Percentiles rank a stretch among this genome's conserved stretches.
Evolutionary conservation across 2,888 invertebrate genomes (phyloP).

Genomic region (Heliconius ethilla): DNA sequence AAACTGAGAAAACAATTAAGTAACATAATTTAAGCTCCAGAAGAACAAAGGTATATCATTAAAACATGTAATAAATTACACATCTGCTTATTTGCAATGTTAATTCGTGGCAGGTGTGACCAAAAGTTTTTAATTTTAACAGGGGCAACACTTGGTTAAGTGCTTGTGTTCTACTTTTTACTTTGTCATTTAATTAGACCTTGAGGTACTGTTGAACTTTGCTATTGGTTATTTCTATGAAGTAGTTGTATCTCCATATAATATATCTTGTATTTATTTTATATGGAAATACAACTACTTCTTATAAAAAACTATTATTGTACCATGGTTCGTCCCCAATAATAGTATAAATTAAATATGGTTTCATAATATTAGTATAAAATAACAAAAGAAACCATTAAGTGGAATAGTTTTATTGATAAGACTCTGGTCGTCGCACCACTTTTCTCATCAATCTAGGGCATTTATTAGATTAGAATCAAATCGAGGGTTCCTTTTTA

Average conservation of each 20-base stretch:
- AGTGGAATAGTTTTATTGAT: background rate
- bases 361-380: no score
- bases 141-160: background rate
- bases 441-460: background rate
- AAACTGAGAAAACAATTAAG: background rate
- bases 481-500: background rate
- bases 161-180: conserved; percentile 7
- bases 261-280: no score
- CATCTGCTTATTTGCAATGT: conserved; percentile 19
- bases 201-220: background rate
- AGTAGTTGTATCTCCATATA: conserved; percentile 9
- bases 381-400: background rate
- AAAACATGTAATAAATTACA: background rate
- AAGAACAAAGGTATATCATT: background rate
- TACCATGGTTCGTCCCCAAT: no score
- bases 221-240: background rate
- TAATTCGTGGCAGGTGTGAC: background rate
- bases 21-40: background rate
- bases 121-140: background rate
- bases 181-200: conserved; percentile 23
- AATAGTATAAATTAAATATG: no score
- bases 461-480: background rate
- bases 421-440: background rate
- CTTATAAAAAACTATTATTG: no score
- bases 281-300: no score